Percentiles rank a stretch among this genome's conserved stretches.
Conservation (phyloP, 2,797 vertebrate genomes). For the Salmo trutta region DNA sequence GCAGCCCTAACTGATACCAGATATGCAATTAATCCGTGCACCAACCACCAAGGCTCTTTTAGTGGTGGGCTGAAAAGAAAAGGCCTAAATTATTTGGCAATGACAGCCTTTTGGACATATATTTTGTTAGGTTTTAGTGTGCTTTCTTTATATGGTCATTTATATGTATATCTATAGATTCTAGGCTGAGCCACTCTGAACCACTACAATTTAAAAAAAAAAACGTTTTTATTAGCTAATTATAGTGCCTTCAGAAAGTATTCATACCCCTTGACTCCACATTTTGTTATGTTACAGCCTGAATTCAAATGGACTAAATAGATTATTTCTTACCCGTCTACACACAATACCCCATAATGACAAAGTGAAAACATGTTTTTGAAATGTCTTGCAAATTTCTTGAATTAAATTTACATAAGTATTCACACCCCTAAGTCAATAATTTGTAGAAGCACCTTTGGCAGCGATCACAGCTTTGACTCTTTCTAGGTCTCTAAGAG, state of each 20-base stretch:
- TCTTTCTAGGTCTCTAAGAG: no score
- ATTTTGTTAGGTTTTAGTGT: conserved; percentile 51
- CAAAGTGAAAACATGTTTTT: no score
- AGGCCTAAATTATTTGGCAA: conserved; percentile 49
- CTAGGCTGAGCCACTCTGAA: conserved; percentile 39
- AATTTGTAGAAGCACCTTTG: no score
- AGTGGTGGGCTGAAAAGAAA: conserved; percentile 41
- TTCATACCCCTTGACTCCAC: no score
- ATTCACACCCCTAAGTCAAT: no score
- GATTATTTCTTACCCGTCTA: no score
- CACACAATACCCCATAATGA: no score
- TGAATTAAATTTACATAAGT: no score
- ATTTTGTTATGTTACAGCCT: no score
- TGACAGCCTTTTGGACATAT: conserved; percentile 51
- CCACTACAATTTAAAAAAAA: conserved; percentile 22
- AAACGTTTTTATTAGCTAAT: conserved; percentile 56
- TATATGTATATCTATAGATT: conserved; percentile 45
- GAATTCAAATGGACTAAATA: no score
- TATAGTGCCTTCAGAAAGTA: conserved; percentile 14
- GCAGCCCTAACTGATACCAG: conserved; percentile 67
- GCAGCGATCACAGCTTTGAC: no score
- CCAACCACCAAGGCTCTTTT: conserved; percentile 47
- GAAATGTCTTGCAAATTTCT: no score
- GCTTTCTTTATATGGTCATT: conserved; percentile 8
- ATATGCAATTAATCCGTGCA: conserved; percentile 63